Base-by-base conservation (phyloP, 2,888 invertebrate genomes). In the Polietes domitor region DNA sequence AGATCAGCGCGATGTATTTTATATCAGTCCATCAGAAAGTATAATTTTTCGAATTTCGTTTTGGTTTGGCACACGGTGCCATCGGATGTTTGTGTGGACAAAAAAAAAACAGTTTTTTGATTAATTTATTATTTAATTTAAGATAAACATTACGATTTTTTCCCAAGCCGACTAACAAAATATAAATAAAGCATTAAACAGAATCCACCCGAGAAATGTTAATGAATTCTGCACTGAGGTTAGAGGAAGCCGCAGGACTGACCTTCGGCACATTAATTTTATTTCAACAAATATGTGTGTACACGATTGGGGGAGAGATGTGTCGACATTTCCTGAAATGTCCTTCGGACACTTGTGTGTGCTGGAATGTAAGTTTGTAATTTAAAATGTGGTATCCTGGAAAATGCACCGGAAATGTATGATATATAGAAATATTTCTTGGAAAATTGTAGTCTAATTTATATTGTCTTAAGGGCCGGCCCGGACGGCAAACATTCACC, bases 61-160 rank as follows among this genome's bases (percentile, higher is more conserved):
- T 9, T 37, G 12, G 4, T 37, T 47, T 2, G 15, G 0, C 2
- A 7, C 24, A 58, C 58, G 9, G 58, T 58, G 12, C 24, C 15
- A 53, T 17, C 47, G 0, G 24, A 58, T 15, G 26, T 58, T 55
- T 55, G n/a, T 55, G 7, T 24, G 12, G 15, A 21, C 24, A 26
- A 21, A 15, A 10, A 15, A 26, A 21, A 26, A 26, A 58, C 58
- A 24, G 15, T 58, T 58, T 58, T 58, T 58, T 26, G 58, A 58
- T 58, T 58, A 26, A 58, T 58, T 58, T 58, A 58, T 58, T 58
- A 58, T 26, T 58, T 58, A 24, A 58, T 58, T 58, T 58, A 55
- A 55, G 55, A 55, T 55, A 55, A 55, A 55, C 55, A 55, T 55
- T 55, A 26, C 6, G 26, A 15, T 15, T 21, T 58, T 26, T 58